Conservation (phyloP, 1,140 invertebrate genomes). For the Sitodiplosis mosellana region DNA sequence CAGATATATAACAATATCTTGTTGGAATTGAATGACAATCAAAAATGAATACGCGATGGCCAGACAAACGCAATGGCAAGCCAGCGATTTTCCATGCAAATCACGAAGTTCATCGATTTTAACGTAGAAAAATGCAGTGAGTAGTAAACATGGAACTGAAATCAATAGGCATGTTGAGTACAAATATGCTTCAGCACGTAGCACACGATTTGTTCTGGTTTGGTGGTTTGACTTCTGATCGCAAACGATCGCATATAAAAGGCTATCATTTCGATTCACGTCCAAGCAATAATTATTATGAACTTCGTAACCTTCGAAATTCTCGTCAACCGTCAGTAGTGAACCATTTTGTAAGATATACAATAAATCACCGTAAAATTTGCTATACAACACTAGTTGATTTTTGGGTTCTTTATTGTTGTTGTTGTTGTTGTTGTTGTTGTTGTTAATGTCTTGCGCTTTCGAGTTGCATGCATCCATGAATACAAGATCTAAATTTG, state of each 20-base stretch:
- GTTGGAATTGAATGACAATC: neutral
- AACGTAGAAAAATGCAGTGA: conserved; percentile 1
- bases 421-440: neutral
- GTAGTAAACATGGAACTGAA: conserved; percentile 3
- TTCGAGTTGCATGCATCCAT: neutral
- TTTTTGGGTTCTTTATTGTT: neutral
- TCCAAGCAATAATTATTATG: conserved; percentile 2
- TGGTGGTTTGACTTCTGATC: neutral
- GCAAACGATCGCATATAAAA: conserved; percentile 3
- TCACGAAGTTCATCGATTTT: neutral
- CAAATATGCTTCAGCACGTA: neutral
- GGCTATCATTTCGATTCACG: neutral
- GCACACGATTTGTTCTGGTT: too few species aligned
- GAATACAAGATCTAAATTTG: neutral
- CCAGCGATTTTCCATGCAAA: conserved; percentile 4
- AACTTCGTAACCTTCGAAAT: neutral
- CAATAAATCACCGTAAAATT: neutral
- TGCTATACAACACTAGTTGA: neutral
- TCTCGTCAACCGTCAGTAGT: neutral
- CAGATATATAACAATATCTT: neutral
- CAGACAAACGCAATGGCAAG: conserved; percentile 2
- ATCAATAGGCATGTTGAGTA: conserved; percentile 1
- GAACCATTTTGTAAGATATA: conserved; percentile 4
- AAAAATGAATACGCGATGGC: neutral
- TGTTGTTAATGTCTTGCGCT: too few species aligned